Conservation (phyloP, 2,797 vertebrate genomes). For the Glyptemys insculpta region DNA sequence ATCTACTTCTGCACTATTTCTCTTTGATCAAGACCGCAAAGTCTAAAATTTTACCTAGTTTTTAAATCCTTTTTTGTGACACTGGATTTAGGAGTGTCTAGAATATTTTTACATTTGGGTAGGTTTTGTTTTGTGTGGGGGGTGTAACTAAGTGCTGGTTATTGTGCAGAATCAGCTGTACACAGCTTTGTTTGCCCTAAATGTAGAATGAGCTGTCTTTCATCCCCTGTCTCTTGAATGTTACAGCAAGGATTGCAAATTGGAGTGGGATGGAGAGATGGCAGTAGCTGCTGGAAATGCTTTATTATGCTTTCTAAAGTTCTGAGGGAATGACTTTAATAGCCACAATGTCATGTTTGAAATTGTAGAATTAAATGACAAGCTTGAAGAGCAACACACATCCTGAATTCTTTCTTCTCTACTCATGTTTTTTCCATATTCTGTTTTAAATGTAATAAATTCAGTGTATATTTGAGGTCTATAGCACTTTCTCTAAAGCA, state of each 20-base stretch:
- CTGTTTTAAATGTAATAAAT: not conserved
- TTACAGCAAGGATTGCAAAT: not conserved
- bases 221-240: not conserved
- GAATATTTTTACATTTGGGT: not conserved
- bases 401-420: not conserved
- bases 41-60: not conserved
- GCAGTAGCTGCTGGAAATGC: not conserved
- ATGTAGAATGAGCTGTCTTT: not conserved
- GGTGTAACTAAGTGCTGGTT: not conserved
- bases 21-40: not conserved
- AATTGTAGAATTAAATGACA: accelerated
- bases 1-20: accelerated
- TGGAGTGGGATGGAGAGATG: not conserved
- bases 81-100: not conserved
- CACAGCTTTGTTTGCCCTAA: not conserved
- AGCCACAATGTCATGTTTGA: slow-evolving; percentile 36
- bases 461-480: not conserved
- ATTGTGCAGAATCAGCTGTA: not conserved
- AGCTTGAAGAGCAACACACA: not conserved
- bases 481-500: not conserved
- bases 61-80: not conserved
- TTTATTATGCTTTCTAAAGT: slow-evolving; percentile 16
- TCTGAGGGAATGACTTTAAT: slow-evolving; percentile 27
- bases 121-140: not conserved
- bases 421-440: not conserved